A percentile compares a stretch with the other conserved stretches of the same genome.
phyloP scores from a whole-genome alignment of 37 sponge, comb jelly and placozoan species.

The Diacarnus erythraeanus region DNA sequence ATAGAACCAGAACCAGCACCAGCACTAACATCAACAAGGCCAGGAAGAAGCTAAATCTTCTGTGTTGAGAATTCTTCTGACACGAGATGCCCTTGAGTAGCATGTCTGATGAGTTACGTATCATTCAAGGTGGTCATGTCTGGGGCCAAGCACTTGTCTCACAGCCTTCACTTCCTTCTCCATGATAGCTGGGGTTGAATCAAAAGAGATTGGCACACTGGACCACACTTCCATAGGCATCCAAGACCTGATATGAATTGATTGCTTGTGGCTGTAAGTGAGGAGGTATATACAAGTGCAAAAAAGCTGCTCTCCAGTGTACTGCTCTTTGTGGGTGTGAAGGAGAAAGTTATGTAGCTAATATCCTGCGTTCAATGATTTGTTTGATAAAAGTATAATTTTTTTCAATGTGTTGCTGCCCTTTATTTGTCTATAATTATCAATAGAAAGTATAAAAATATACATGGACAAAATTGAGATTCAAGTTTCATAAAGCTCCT shows the following conservation, averaged over 20 bases:
- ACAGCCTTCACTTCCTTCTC: neutral
- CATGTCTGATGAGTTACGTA: neutral
- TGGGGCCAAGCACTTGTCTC: neutral
- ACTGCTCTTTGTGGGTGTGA: neutral
- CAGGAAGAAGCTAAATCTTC: neutral
- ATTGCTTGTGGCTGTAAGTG: neutral
- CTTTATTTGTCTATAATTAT: too few species aligned
- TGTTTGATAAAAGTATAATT: too few species aligned
- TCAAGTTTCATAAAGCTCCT: too few species aligned
- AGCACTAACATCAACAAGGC: neutral
- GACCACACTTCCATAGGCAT: neutral
- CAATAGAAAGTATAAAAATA: too few species aligned
- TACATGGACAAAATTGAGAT: too few species aligned
- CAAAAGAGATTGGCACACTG: neutral
- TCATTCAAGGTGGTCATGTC: too few species aligned
- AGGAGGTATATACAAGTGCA: neutral
- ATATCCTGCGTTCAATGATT: too few species aligned
- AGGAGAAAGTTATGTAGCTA: too few species aligned
- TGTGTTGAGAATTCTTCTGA: neutral
- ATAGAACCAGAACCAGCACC: neutral
- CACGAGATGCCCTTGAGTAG: neutral
- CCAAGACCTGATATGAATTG: neutral
- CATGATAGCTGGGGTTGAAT: neutral
- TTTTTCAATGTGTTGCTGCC: too few species aligned
- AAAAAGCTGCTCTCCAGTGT: neutral